A percentile compares a stretch with the other conserved stretches of the same genome.
phyloP scores from a whole-genome alignment of 2,888 invertebrate genomes.

The Allolobophora icterica region DNA sequence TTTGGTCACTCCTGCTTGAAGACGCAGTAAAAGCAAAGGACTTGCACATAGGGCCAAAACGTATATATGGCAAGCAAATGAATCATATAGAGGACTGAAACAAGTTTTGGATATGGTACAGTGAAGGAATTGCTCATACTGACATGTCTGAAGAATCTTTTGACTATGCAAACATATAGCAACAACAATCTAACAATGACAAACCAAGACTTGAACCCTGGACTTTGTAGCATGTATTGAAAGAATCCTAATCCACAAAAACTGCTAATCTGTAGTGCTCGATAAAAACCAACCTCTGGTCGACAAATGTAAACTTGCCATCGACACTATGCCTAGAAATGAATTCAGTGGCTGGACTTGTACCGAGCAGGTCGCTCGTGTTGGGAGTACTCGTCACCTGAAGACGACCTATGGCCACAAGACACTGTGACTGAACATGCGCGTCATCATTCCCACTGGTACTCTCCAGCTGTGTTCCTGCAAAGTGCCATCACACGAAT shows the following conservation, averaged over 20 bases:
- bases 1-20: no score
- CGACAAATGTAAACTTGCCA: constrained; percentile 97
- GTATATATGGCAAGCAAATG: no score
- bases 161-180: no score
- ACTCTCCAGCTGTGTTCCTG: constrained; percentile 86
- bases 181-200: no score
- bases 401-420: constrained; percentile 95
- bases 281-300: constrained; percentile 74
- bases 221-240: neutral
- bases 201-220: no score
- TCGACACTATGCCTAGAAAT: constrained; percentile 95
- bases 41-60: no score
- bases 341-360: constrained; percentile 79
- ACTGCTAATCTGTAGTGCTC: neutral
- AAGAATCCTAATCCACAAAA: neutral
- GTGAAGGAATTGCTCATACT: no score
- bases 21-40: no score
- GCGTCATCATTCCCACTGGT: constrained; percentile 68
- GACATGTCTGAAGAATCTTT: no score
- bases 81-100: neutral
- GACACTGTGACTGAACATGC: constrained; percentile 84
- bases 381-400: constrained; percentile 94
- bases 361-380: constrained; percentile 84
- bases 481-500: constrained; percentile 49
- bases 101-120: no score